These are phyloP conservation scores for Brachirus orientalis DNA, from an alignment of 2,113 vertebrate genomes.

Conservation along the genomic window DNA sequence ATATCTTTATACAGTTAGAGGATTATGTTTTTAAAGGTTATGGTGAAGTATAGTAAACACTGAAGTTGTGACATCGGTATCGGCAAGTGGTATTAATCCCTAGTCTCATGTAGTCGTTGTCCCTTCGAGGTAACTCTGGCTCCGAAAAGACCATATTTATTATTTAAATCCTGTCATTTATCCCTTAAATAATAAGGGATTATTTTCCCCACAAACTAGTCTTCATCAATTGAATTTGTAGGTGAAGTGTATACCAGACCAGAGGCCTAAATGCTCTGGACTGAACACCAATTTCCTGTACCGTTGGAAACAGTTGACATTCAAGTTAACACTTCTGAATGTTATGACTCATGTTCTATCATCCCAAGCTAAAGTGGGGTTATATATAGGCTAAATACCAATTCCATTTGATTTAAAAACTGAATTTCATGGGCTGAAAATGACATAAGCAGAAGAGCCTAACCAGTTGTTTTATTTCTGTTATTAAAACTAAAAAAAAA, in stretches of 20 bases:
- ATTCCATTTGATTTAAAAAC: not conserved
- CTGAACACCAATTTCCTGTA: conserved; percentile 31
- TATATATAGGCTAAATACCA: not conserved
- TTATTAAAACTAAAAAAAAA: not conserved
- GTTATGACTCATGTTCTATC: not conserved
- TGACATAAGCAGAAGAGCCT: not conserved
- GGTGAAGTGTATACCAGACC: conserved; percentile 8
- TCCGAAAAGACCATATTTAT: no score
- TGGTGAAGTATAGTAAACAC: no score
- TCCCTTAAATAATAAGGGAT: no score
- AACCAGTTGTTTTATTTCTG: not conserved
- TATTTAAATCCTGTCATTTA: no score
- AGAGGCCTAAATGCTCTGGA: conserved; percentile 16
- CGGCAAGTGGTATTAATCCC: no score
- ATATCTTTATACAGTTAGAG: no score
- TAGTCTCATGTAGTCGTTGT: no score
- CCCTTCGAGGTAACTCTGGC: no score
- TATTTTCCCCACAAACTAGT: no score
- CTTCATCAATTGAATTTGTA: not conserved
- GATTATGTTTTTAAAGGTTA: no score
- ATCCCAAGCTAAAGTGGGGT: not conserved
- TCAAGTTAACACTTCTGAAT: not conserved
- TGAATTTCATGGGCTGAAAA: not conserved
- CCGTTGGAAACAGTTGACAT: conserved; percentile 35
- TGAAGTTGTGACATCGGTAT: no score